Percentiles rank a stretch among this genome's conserved stretches.
phyloP scores from a whole-genome alignment of 2,113 vertebrate genomes.

The Crocuta crocuta region DNA sequence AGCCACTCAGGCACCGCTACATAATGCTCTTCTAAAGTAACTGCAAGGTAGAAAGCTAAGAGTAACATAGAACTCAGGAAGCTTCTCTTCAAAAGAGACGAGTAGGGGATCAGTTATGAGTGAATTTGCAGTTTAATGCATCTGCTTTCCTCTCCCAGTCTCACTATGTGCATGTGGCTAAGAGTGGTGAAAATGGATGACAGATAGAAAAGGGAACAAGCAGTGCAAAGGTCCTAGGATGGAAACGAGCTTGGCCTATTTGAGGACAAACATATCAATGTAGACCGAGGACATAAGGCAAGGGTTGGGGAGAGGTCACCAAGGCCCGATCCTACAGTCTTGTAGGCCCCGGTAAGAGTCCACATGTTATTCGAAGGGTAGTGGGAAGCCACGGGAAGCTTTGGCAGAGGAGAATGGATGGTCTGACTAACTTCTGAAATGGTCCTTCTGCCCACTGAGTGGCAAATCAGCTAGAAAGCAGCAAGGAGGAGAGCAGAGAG shows the following conservation, averaged over 20 bases:
- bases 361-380: neutral
- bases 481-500: neutral
- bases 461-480: neutral
- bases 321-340: neutral
- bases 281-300: neutral
- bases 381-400: neutral
- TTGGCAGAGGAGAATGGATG: neutral
- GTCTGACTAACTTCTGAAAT: conserved; percentile 3
- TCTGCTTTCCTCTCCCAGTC: conserved; percentile 55
- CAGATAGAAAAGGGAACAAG: neutral
- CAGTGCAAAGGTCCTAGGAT: neutral
- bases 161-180: conserved; percentile 42
- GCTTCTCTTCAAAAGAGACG: conserved; percentile 76
- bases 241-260: neutral
- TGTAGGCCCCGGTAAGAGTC: neutral
- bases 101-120: conserved; percentile 63
- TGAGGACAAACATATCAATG: neutral
- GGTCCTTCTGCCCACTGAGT: neutral
- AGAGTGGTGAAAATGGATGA: conserved; percentile 25
- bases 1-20: neutral
- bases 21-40: conserved; percentile 69
- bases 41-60: conserved; percentile 54
- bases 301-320: neutral
- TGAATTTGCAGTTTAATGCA: conserved; percentile 63
- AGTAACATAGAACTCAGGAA: conserved; percentile 68